These are phyloP conservation scores for Penaeus indicus DNA, from an alignment of 1,140 invertebrate species.

Conservation along the genomic window DNA sequence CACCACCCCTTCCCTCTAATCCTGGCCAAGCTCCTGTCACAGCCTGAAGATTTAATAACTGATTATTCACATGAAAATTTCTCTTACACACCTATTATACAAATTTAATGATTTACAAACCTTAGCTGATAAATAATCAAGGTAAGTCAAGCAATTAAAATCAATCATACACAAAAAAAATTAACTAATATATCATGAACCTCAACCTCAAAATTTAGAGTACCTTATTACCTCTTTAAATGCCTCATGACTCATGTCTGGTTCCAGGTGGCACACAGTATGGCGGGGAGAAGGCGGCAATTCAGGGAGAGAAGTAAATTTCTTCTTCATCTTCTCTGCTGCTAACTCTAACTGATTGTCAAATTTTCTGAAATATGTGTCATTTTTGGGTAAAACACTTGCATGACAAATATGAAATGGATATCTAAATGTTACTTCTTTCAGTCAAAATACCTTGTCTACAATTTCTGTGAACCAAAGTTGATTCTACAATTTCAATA, in stretches of 20 bases:
- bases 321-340: constrained; percentile 64
- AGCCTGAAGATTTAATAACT: constrained; percentile 68
- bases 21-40: constrained; percentile 37
- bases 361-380: constrained; percentile 72
- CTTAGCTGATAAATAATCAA: no score
- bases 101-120: no score
- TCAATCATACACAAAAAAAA: no score
- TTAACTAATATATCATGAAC: no score
- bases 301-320: neutral
- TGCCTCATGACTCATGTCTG: constrained; percentile 34
- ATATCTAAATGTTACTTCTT: neutral
- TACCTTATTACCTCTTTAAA: constrained; percentile 39
- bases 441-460: neutral
- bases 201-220: no score
- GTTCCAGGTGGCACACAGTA: constrained; percentile 50
- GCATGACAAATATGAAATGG: neutral
- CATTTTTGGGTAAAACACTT: neutral
- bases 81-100: neutral
- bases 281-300: constrained; percentile 50
- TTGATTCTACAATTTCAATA: no score
- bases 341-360: constrained; percentile 75
- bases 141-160: no score
- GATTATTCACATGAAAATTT: no score
- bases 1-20: neutral
- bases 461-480: no score